Percentiles rank a stretch among this genome's conserved stretches.
Conservation (phyloP, 2,113 vertebrate genomes). For the Pituophis catenifer region DNA sequence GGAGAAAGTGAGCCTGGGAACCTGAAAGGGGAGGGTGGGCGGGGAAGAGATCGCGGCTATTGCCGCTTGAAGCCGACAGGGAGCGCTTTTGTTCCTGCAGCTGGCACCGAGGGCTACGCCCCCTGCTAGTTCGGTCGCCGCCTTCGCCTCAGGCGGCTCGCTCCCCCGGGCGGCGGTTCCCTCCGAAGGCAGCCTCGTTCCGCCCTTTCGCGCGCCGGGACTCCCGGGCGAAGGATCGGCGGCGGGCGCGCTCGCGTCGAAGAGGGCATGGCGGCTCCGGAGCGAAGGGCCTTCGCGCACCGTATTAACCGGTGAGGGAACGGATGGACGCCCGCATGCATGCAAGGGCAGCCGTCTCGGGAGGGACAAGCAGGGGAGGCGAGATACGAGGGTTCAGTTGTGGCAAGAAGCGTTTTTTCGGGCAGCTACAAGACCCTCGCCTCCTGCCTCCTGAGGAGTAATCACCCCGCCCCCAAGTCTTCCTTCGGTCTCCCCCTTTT, state of each 20-base stretch:
- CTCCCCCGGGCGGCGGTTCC: neutral
- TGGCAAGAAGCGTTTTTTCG: neutral
- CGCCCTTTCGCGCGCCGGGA: neutral
- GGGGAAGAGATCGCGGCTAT: neutral
- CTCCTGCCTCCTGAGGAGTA: neutral
- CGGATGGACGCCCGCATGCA: neutral
- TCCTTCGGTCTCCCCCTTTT: neutral
- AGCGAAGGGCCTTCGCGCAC: slow-evolving; percentile 32
- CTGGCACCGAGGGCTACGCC: neutral
- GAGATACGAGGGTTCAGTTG: neutral
- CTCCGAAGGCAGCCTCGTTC: neutral
- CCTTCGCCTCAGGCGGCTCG: neutral
- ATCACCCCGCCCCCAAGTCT: neutral
- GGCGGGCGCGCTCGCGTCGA: neutral
- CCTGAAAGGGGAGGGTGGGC: neutral
- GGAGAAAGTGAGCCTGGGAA: neutral
- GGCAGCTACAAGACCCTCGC: neutral
- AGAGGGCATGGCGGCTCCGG: slow-evolving; percentile 12
- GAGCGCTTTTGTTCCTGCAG: neutral
- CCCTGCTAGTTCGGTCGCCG: too few species aligned
- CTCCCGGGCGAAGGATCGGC: neutral
- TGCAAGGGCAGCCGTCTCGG: neutral
- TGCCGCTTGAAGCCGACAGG: neutral
- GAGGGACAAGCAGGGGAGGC: neutral
- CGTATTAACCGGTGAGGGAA: slow-evolving; percentile 22